Base-by-base conservation (phyloP, 2,113 vertebrate genomes). In the Poicephalus gulielmi region DNA sequence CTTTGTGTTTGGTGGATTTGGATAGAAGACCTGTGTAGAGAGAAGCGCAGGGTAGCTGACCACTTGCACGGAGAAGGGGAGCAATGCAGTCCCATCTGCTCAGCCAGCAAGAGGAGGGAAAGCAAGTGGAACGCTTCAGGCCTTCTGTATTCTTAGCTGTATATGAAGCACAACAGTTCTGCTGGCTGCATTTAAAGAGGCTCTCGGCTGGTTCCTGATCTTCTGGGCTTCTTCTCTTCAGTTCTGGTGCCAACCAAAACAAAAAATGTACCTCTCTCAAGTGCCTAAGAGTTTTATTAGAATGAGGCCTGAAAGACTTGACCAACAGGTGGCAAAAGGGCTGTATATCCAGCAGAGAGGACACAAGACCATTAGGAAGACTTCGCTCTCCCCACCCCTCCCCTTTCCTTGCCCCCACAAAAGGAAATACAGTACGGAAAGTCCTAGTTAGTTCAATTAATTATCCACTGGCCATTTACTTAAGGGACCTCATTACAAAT, bases 401-500 rank as follows among this genome's bases (percentile, higher is more conserved):
- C 55, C 55, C 11, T 19, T 33, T 57, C 31, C 31, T 33, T 55
- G 11, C 30, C 17, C 30, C 53, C 53, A 18, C 30, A n/a, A n/a
- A n/a, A n/a, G n/a, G n/a, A n/a, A n/a, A n/a, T n/a, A n/a, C n/a
- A n/a, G n/a, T n/a, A n/a, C n/a, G n/a, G 92, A 96, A 97, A 96
- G 89, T 97, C 96, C 69, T 89, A 91, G 93, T 97, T 91, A 96
- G 89, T 95, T 97, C 93, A 89, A 97, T 96, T 97, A 98, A 98
- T 98, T 98, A 96, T 91, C 96, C 93, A 97, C 92, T 95, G 94
- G 90, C 94, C 97, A 97, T 97, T 98, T 98, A 97, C 94, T 98
- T 98, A 95, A 97, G 96, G 95, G 96, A 96, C 86, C 93, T 94
- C 14, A 18, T 97, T 98, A 97, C 97, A 98, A 97, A 97, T 97